Conservation (phyloP, 2,113 vertebrate genomes). For the Heterotis niloticus region DNA sequence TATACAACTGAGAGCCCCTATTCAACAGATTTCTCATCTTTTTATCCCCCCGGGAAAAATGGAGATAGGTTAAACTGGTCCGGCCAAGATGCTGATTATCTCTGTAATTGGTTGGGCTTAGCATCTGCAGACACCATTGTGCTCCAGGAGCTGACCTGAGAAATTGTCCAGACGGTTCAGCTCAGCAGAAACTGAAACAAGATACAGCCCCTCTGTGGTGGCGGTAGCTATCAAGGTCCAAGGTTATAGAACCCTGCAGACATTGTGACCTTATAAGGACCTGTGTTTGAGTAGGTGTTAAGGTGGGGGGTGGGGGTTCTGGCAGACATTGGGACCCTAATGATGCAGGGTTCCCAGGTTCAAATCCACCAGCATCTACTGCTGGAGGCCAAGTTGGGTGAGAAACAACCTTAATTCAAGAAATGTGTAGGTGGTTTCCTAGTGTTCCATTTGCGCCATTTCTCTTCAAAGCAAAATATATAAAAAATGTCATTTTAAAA, state of each 20-base stretch:
- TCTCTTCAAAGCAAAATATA: neutral
- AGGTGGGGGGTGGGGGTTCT: neutral
- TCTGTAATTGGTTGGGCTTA: slow-evolving; percentile 6
- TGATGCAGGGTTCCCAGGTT: neutral
- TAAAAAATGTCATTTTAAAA: no score
- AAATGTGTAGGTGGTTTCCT: neutral
- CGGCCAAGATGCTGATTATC: slow-evolving; percentile 13
- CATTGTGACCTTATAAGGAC: neutral
- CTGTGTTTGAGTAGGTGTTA: neutral
- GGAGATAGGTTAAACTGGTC: slow-evolving; percentile 2
- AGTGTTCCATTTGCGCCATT: neutral
- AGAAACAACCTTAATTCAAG: neutral
- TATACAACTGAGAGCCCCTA: neutral
- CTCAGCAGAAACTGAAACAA: neutral
- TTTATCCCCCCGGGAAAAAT: neutral
- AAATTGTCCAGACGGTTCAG: neutral
- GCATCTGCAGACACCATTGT: neutral
- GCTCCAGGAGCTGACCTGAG: neutral
- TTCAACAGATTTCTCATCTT: neutral
- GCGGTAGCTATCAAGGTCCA: neutral
- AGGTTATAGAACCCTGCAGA: neutral
- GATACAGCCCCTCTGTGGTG: neutral
- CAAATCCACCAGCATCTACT: slow-evolving; percentile 3
- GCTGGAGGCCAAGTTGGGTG: no score
- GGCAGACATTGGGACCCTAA: neutral